Conservation (phyloP, 2,888 invertebrate genomes). For the Ommatoiulus sabulosus region DNA sequence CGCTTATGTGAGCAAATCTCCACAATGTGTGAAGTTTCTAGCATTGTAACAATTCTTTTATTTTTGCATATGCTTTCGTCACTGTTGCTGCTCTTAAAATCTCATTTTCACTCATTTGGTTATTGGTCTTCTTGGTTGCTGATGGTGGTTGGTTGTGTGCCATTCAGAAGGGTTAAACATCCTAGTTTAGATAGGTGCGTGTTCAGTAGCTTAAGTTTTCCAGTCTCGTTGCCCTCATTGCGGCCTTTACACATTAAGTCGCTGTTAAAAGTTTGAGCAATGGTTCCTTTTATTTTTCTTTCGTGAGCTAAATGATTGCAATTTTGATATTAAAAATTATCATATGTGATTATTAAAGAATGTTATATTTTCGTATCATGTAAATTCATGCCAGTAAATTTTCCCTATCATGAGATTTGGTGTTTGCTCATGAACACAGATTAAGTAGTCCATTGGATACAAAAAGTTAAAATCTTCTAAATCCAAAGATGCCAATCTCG, state of each 20-base stretch:
- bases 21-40: neutral
- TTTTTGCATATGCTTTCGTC: neutral
- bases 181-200: neutral
- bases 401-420: no score
- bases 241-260: neutral
- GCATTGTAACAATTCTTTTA: neutral
- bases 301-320: no score
- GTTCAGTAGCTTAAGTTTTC: neutral
- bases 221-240: neutral
- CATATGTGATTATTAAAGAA: no score
- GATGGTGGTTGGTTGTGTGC: conserved; percentile 59
- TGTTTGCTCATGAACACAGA: no score
- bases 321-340: no score
- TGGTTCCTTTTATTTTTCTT: neutral
- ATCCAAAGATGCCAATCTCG: no score
- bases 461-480: no score
- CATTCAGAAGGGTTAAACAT: conserved; percentile 2
- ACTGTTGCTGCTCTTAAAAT: neutral
- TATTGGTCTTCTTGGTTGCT: conserved; percentile 60
- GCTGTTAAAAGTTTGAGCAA: neutral
- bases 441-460: no score
- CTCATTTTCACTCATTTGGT: conserved; percentile 63
- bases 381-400: no score
- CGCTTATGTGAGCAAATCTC: neutral
- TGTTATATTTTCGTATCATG: no score